A percentile compares a stretch with the other conserved stretches of the same genome.
Evolutionary conservation across 2,113 vertebrate genomes (phyloP).

Genomic region (Cryptomyrus ogoouensis): DNA sequence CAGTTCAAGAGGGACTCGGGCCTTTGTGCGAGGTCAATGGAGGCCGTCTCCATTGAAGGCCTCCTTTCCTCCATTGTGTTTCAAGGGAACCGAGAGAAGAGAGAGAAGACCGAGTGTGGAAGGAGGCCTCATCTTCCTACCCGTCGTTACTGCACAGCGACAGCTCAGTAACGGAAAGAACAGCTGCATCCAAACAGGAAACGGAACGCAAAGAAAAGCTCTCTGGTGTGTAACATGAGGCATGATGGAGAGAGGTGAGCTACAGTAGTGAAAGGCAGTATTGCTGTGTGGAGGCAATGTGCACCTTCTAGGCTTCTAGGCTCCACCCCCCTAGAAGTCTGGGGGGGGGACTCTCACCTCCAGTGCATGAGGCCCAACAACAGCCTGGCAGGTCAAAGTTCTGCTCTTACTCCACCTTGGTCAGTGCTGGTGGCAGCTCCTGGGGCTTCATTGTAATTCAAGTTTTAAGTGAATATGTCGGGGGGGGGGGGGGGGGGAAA

Average conservation of each 20-base stretch:
- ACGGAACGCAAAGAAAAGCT: slow-evolving; percentile 1
- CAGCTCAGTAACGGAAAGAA: slow-evolving; percentile 21
- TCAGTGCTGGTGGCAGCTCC: neutral
- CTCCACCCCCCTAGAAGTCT: neutral
- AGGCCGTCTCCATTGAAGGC: slow-evolving; percentile 40
- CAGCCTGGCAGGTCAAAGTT: neutral
- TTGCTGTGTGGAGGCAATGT: neutral
- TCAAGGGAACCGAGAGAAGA: slow-evolving; percentile 26
- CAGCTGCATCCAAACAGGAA: slow-evolving; percentile 6
- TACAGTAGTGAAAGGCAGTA: neutral
- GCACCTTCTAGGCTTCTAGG: neutral
- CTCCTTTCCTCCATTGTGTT: slow-evolving; percentile 41
- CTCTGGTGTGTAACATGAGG: slow-evolving; percentile 29
- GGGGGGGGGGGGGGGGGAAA: neutral
- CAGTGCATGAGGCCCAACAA: neutral
- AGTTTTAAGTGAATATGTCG: neutral
- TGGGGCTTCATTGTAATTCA: slow-evolving; percentile 19
- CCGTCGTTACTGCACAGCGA: neutral
- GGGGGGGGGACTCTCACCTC: neutral
- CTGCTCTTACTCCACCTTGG: neutral
- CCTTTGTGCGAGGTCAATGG: slow-evolving; percentile 40
- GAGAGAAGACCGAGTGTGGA: neutral
- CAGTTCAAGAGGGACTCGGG: neutral
- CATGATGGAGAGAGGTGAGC: neutral
- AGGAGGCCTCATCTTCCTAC: neutral